These are phyloP conservation scores for Brachyptera putata DNA, from an alignment of 2,888 invertebrate species.

Conservation along the genomic window DNA sequence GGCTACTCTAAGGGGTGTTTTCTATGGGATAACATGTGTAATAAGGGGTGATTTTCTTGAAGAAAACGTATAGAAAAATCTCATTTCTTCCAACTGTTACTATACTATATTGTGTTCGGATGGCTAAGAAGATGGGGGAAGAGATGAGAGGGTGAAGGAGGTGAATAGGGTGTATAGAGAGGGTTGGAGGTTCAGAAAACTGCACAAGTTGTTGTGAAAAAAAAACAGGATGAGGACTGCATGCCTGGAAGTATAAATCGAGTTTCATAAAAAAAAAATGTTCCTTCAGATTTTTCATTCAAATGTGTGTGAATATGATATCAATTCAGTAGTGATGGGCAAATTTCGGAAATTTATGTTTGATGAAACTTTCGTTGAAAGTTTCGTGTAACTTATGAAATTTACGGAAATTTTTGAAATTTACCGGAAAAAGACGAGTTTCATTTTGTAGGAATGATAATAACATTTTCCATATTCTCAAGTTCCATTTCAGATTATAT, in stretches of 20 bases:
- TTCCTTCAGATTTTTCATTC: not conserved
- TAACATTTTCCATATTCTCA: too few relatives aligned
- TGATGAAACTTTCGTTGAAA: too few relatives aligned
- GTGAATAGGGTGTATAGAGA: constrained; percentile 37
- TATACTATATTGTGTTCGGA: constrained; percentile 2
- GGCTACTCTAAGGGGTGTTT: constrained; percentile 28
- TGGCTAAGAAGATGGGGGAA: constrained; percentile 38
- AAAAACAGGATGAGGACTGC: not conserved
- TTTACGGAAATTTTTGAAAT: too few relatives aligned
- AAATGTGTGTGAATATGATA: too few relatives aligned
- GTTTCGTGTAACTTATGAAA: too few relatives aligned
- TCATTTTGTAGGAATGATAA: too few relatives aligned
- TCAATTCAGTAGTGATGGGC: too few relatives aligned
- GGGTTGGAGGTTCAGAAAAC: constrained; percentile 35
- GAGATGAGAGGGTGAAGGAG: constrained; percentile 41
- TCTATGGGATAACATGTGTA: constrained; percentile 39
- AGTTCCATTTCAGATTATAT: too few relatives aligned
- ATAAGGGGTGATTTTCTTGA: constrained; percentile 33
- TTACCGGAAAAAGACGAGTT: too few relatives aligned
- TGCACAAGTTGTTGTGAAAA: constrained; percentile 3
- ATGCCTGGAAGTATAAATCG: too few relatives aligned
- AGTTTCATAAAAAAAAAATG: not conserved
- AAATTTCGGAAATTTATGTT: too few relatives aligned
- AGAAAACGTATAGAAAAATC: constrained; percentile 25
- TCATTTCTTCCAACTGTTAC: constrained; percentile 26